phyloP scores from a whole-genome alignment of 2,888 invertebrate genomes.

The Zygothrica quintamaculata region DNA sequence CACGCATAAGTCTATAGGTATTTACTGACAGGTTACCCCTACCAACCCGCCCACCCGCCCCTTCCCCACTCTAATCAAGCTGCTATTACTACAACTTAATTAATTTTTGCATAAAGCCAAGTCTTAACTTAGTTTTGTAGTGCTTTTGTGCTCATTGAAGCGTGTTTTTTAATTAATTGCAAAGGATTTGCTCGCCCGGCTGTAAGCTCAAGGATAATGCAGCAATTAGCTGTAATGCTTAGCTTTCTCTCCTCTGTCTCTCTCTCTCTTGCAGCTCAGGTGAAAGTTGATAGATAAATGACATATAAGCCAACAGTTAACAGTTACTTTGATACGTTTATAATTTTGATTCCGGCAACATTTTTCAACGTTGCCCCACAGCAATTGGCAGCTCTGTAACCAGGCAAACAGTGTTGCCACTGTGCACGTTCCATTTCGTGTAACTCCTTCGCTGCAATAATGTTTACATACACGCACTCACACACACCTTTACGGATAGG shows the following conservation, averaged over 20 bases:
- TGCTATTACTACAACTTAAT: conserved; percentile 42
- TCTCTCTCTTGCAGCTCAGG: background rate
- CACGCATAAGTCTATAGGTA: conserved; percentile 42
- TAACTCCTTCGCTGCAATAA: conserved; percentile 36
- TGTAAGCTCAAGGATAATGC: conserved; percentile 47
- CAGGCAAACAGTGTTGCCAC: conserved; percentile 38
- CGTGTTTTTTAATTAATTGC: conserved; percentile 61
- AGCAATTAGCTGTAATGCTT: conserved; percentile 53
- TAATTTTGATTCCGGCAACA: too few species aligned
- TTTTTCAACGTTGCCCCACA: too few species aligned
- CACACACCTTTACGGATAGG: background rate
- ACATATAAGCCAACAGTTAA: too few species aligned
- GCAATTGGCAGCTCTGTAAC: too few species aligned
- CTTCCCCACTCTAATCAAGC: background rate
- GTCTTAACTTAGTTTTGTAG: conserved; percentile 13
- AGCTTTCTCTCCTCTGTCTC: too few species aligned
- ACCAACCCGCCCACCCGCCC: background rate
- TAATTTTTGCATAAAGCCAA: conserved; percentile 55
- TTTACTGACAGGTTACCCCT: conserved; percentile 36
- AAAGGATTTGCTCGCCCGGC: conserved; percentile 40
- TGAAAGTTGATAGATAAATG: conserved; percentile 1
- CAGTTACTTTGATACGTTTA: too few species aligned
- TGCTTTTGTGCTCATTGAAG: conserved; percentile 27
- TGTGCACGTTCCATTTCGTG: conserved; percentile 22
- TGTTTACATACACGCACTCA: conserved; percentile 30